These are phyloP conservation scores for Scomber japonicus DNA, from an alignment of 2,113 vertebrate species.

Conservation along the genomic window DNA sequence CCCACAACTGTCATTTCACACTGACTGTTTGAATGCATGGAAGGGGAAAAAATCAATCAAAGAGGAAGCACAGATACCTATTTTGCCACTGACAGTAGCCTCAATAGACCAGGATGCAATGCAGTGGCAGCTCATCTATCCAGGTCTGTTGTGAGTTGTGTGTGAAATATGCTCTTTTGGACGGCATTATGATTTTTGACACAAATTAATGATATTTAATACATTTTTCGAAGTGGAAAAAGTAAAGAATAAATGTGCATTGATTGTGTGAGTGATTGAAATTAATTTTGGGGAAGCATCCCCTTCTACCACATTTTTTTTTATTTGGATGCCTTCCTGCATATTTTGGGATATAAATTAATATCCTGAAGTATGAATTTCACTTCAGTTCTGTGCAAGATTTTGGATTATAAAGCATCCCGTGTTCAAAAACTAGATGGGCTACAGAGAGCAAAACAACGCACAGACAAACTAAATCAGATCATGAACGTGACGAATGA, in stretches of 20 bases:
- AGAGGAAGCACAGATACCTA: background rate
- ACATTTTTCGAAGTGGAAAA: too few relatives aligned
- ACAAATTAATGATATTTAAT: background rate
- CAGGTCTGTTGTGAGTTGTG: background rate
- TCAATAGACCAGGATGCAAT: slow-evolving; percentile 53
- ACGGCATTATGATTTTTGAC: background rate
- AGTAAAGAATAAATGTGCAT: too few relatives aligned
- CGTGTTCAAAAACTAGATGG: background rate
- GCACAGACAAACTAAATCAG: background rate
- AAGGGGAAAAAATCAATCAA: slow-evolving; percentile 36
- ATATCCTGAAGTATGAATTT: background rate
- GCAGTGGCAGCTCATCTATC: slow-evolving; percentile 13
- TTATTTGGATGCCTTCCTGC: background rate
- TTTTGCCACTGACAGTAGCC: slow-evolving; percentile 43
- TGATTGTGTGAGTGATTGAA: background rate
- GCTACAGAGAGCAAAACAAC: background rate
- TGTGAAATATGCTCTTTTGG: slow-evolving; percentile 1
- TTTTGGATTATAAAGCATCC: background rate
- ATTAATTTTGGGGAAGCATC: background rate
- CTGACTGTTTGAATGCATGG: background rate
- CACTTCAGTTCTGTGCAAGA: background rate
- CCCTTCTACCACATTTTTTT: background rate
- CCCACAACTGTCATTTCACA: slow-evolving; percentile 16
- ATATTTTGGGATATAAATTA: background rate
- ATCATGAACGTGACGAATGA: slow-evolving; percentile 7